phyloP scores from a whole-genome alignment of 1,140 invertebrate species.

The Nomia melanderi region DNA sequence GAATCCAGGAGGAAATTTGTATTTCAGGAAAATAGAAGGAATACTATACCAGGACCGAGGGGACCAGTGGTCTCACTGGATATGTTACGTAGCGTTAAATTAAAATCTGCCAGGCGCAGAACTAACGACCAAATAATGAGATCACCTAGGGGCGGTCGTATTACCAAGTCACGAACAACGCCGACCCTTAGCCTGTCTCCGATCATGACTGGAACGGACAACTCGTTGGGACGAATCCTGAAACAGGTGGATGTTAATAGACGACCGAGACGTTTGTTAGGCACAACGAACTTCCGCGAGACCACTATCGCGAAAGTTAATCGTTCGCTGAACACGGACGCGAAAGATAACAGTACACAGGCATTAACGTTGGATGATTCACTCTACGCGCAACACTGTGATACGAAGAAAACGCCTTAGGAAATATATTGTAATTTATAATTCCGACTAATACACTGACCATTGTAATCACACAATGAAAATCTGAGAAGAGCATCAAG shows the following conservation, averaged over 20 bases:
- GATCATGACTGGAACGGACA: constrained; percentile 55
- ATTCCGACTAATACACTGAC: background rate
- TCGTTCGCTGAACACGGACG: constrained; percentile 5
- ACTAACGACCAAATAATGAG: constrained; percentile 45
- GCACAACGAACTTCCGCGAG: constrained; percentile 41
- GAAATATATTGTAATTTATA: no score
- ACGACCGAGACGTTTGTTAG: constrained; percentile 50
- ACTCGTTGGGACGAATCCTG: constrained; percentile 60
- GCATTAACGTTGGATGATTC: background rate
- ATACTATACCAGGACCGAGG: constrained; percentile 48
- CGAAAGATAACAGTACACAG: constrained; percentile 20
- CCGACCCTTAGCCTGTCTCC: constrained; percentile 66
- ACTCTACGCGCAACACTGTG: background rate
- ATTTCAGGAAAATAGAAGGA: constrained; percentile 67
- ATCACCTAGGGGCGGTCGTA: constrained; percentile 63
- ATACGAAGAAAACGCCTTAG: background rate
- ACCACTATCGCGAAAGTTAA: constrained; percentile 35
- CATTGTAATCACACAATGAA: constrained; percentile 36
- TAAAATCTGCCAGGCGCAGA: constrained; percentile 69
- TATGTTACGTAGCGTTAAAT: constrained; percentile 74
- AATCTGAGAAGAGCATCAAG: constrained; percentile 48
- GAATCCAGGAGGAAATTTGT: background rate
- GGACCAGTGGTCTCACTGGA: constrained; percentile 70
- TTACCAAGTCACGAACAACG: constrained; percentile 48
- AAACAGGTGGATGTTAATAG: constrained; percentile 60